Evolutionary conservation across 2,888 invertebrate genomes (phyloP).

Genomic region (Drepanosiphum platanoidis): DNA sequence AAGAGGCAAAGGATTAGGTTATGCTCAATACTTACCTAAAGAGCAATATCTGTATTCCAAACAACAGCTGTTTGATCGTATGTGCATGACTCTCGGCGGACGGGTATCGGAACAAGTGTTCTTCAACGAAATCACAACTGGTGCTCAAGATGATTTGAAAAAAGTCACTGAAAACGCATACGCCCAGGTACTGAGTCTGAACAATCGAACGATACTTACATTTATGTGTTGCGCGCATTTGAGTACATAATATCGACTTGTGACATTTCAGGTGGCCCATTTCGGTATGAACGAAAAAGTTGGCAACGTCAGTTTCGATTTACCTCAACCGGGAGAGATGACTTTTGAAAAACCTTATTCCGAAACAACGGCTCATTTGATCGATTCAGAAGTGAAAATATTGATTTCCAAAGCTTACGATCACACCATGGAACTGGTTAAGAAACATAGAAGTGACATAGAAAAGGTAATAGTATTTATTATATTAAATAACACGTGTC

Average conservation of each 20-base stretch:
- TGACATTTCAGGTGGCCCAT: slow-evolving; percentile 78
- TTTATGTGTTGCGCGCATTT: neutral
- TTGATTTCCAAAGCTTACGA: slow-evolving; percentile 83
- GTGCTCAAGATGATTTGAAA: slow-evolving; percentile 97
- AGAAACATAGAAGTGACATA: slow-evolving; percentile 85
- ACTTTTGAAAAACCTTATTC: slow-evolving; percentile 96
- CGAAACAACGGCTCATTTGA: slow-evolving; percentile 94
- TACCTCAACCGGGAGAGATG: slow-evolving; percentile 93
- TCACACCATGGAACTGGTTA: slow-evolving; percentile 81
- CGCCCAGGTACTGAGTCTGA: slow-evolving; percentile 89
- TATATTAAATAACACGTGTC: too few relatives aligned
- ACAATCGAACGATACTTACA: too few relatives aligned
- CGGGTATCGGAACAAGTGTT: slow-evolving; percentile 97
- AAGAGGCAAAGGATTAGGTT: slow-evolving; percentile 96
- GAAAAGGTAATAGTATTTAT: slow-evolving; percentile 72
- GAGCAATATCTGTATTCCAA: slow-evolving; percentile 97
- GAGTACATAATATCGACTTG: neutral
- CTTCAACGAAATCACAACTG: slow-evolving; percentile 95
- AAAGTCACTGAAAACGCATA: slow-evolving; percentile 99
- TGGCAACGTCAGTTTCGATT: slow-evolving; percentile 95
- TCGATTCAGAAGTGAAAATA: slow-evolving; percentile 88
- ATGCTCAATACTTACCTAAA: slow-evolving; percentile 98
- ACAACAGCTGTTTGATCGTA: slow-evolving; percentile 95
- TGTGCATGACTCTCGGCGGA: slow-evolving; percentile 99
- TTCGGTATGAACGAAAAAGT: slow-evolving; percentile 98